Conservation (phyloP, 2,888 invertebrate species). For the Aporophyla lueneburgensis region DNA sequence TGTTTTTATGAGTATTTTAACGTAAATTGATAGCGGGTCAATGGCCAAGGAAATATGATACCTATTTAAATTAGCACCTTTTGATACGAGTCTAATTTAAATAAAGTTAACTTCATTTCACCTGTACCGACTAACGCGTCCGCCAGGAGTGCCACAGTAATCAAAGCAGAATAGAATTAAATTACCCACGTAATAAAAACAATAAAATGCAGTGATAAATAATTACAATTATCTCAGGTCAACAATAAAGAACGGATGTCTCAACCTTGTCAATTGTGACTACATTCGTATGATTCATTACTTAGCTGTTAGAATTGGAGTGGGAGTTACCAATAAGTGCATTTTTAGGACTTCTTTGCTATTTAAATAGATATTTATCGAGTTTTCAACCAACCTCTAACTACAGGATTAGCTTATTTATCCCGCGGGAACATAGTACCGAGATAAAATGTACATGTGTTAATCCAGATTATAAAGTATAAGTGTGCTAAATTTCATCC, state of each 20-base stretch:
- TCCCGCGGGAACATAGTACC: too few relatives aligned
- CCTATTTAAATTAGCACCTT: neutral
- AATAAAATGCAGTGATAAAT: conserved; percentile 33
- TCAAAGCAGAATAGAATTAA: neutral
- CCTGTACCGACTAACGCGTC: neutral
- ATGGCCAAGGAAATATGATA: neutral
- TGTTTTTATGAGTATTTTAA: neutral
- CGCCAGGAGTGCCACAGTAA: neutral
- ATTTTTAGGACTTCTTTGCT: neutral
- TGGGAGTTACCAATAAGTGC: neutral
- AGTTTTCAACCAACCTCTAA: neutral
- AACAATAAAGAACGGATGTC: conserved; percentile 26
- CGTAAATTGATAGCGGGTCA: neutral
- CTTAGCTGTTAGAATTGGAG: neutral
- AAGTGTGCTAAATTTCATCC: too few relatives aligned
- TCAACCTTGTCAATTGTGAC: neutral
- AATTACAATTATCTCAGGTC: conserved; percentile 26
- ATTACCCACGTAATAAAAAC: neutral
- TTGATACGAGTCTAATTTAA: neutral
- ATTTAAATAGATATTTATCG: neutral
- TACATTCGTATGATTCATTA: conserved; percentile 12
- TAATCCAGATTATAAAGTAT: too few relatives aligned
- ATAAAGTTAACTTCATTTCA: neutral
- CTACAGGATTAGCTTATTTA: too few relatives aligned
- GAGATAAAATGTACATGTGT: too few relatives aligned